A percentile compares a stretch with the other conserved stretches of the same genome.
Evolutionary conservation across 2,113 vertebrate species (phyloP).

Genomic region (Lipotes vexillifer): DNA sequence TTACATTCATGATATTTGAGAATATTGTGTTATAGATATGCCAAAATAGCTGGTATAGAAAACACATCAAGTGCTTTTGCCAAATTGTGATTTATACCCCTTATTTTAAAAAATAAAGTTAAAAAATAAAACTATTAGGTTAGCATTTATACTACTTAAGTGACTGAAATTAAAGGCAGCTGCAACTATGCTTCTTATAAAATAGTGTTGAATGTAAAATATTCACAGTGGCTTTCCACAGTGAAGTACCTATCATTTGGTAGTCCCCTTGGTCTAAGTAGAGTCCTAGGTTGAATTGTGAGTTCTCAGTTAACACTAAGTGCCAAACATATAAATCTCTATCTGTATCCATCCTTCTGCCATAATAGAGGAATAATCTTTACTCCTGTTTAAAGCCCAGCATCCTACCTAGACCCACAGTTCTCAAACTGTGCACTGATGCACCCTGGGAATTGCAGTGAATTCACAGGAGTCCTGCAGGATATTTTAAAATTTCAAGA

Average conservation of each 20-base stretch:
- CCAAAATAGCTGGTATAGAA: constrained; percentile 23
- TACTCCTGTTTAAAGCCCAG: background rate
- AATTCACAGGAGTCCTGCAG: background rate
- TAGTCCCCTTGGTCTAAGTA: background rate
- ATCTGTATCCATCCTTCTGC: background rate
- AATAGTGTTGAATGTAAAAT: background rate
- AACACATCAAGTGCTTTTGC: background rate
- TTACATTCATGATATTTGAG: constrained; percentile 34
- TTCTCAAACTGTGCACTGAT: background rate
- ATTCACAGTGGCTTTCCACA: background rate
- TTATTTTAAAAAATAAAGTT: background rate
- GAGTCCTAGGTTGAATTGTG: background rate
- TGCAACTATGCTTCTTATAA: background rate
- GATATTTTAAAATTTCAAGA: background rate
- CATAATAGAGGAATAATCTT: background rate
- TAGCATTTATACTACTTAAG: background rate
- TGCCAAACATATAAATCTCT: background rate
- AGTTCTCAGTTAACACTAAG: background rate
- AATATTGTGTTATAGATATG: background rate
- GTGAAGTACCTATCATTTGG: background rate
- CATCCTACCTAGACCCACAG: background rate
- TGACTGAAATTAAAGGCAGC: background rate
- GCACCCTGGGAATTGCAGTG: background rate
- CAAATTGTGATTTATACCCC: background rate
- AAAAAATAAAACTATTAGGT: background rate